phyloP scores from a whole-genome alignment of 2,797 vertebrate species.

The Anomalospiza imberbis region DNA sequence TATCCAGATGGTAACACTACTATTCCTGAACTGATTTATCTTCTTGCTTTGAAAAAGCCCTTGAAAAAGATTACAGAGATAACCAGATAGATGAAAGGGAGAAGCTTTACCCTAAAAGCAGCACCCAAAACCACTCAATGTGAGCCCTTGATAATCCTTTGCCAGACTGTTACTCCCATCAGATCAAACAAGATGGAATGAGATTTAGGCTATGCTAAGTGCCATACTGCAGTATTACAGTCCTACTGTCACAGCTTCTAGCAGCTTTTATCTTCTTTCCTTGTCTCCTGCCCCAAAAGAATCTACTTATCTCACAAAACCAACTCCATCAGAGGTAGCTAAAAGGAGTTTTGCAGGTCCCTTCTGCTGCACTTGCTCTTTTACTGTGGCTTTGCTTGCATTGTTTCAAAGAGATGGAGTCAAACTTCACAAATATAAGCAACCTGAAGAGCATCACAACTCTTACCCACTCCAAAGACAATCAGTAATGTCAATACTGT shows the following conservation, averaged over 20 bases:
- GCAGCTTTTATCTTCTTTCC: neutral
- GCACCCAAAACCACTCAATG: neutral
- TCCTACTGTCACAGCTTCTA: neutral
- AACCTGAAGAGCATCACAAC: neutral
- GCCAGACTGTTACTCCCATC: neutral
- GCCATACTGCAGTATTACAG: neutral
- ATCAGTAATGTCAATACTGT: neutral
- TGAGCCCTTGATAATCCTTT: slow-evolving; percentile 14
- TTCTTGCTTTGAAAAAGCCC: slow-evolving; percentile 23
- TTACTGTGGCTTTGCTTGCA: neutral
- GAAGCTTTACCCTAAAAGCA: slow-evolving; percentile 5
- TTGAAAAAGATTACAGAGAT: slow-evolving; percentile 23
- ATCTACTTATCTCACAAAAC: neutral
- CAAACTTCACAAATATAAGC: neutral
- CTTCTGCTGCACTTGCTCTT: neutral
- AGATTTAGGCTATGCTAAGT: neutral
- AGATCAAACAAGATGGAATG: slow-evolving; percentile 9
- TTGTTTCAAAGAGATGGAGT: neutral
- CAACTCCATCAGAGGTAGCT: neutral
- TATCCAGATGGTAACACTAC: slow-evolving; percentile 39
- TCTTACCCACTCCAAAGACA: neutral
- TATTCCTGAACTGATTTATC: neutral
- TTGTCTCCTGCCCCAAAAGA: neutral
- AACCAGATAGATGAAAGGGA: slow-evolving; percentile 43
- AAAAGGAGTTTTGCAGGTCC: neutral